phyloP scores from a whole-genome alignment of 1,140 invertebrate genomes.

The Apis mellifera region DNA sequence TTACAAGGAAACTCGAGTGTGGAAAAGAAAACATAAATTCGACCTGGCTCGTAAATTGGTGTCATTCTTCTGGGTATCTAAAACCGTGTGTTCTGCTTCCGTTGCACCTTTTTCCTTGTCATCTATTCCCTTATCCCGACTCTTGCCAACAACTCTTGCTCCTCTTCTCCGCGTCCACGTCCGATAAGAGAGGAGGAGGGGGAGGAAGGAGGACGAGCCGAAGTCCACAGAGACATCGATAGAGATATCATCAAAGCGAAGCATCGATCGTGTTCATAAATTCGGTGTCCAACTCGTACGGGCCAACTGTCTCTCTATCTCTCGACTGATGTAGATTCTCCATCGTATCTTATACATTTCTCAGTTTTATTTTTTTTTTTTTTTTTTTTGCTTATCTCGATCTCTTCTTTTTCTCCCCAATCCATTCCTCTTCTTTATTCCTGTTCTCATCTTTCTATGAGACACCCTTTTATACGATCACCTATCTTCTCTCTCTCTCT shows the following conservation, averaged over 20 bases:
- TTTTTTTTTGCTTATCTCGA: neutral
- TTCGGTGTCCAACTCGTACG: constrained; percentile 59
- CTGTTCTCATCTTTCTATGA: constrained; percentile 2
- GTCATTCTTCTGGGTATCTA: constrained; percentile 32
- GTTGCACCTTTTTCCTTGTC: constrained; percentile 16
- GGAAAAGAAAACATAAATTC: constrained; percentile 39
- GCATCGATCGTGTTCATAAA: constrained; percentile 66
- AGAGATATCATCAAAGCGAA: constrained; percentile 65
- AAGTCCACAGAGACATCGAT: constrained; percentile 55
- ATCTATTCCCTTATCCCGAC: neutral
- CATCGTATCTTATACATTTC: constrained; percentile 33
- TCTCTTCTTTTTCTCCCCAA: neutral
- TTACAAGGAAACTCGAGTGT: neutral
- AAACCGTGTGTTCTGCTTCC: constrained; percentile 10
- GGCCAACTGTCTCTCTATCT: constrained; percentile 13
- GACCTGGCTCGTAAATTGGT: constrained; percentile 41
- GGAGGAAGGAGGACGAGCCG: constrained; percentile 15
- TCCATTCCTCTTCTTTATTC: neutral
- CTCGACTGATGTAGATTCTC: constrained; percentile 48
- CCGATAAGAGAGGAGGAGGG: constrained; percentile 40
- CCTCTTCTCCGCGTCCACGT: neutral
- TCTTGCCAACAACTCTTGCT: neutral
- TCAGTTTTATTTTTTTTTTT: constrained; percentile 28
- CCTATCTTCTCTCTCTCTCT: neutral
- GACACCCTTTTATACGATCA: neutral